Base-by-base conservation (phyloP, 2,113 vertebrate species). In the Actenoides hombroni region DNA sequence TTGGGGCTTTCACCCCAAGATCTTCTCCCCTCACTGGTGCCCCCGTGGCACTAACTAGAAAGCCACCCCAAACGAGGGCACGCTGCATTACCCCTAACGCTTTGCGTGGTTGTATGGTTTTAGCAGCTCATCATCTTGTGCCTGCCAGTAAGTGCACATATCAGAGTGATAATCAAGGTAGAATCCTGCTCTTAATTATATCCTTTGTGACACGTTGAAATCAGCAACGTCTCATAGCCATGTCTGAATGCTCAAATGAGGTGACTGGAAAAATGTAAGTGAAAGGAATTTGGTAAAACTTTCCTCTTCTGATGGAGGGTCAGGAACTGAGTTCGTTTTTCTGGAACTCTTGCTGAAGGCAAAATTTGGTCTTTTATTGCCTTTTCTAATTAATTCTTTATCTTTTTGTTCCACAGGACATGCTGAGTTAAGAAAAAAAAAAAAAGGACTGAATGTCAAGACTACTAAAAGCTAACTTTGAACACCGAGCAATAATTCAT, bases 151-250 rank as follows among this genome's bases (percentile, higher is more conserved):
- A 76, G 53, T 42, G 80, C 83, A 88, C 8, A 0, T 39, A 75
- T 25, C 88, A 80, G 51, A 92, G 73, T 2, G 42, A 84, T 76
- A 96, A 96, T 96, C 95, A 94, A 96, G 80, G 92, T 61, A 84
- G 92, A 90, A 86, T 83, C 88, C 83, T 93, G 85, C 73, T 75
- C 92, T 90, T 96, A 97, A 97, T 96, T 94, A 88, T 44, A 88
- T 60, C 86, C 86, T 79, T 51, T 21, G 48, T 0, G 3, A 81
- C 60, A 68, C 0, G 0, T 16, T 65, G 80, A 88, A 94, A 96
- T 95, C 94, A 88, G 79, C 76, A 29, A 73, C 1, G 3, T 53
- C 1, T 3, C 76, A 6, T 26, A n/a, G 77, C 35, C 48, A 54
- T 0, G 2, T 64, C 54, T 19, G 76, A 92, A 90, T 76, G 90